Evolutionary conservation across 1,140 invertebrate species (phyloP), one percentile per base, ranked within the genome.

Genomic region (Schlechtendalia chinensis): DNA sequence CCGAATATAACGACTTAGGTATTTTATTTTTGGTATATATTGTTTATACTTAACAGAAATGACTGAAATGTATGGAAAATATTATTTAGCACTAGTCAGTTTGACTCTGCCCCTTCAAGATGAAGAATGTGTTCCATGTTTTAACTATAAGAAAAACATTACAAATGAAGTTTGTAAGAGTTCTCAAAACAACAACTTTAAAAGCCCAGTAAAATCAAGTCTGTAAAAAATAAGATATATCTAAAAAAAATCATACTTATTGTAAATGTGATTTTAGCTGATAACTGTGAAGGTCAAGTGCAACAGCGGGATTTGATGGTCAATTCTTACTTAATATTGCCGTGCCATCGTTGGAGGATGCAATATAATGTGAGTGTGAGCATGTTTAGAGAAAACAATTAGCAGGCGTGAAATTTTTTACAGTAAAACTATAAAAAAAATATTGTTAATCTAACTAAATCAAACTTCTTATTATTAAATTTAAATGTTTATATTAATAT

Each of bases 281-380:
- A 79, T 19, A 79, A 79, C 24, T 79, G 75, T 14, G 75, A 79
- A 61, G 58, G 58, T n/a, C 32, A n/a, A 12, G 39, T 79, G 6
- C 39, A 59, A 47, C 5, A 27, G 16, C 56, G 39, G 19, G 50
- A 79, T 1, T 63, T 61, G 17, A 50, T 79, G 19, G 47, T 1
- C 14, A 79, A 59, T 61, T 47, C 32, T 3, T 79, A 79, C 17
- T 63, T 56, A n/a, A 29, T 79, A 47, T 50, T 79, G 56, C 75
- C 75, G 56, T 79, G 75, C 39, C 50, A 50, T 24, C 39, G 24
- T 10, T 79, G 75, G 75, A 79, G 58, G 17, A 79, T 79, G 75
- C 75, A 79, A 79, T 79, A 79, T 39, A 79, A 79, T 8, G 75
- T 79, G 75, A 79, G 75, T 79, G 11, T 54, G 24, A 50, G 75